Evolutionary conservation across 2,113 vertebrate genomes (phyloP), one percentile per base, ranked within the genome.

Genomic region (Pseudorhombus dupliciocellatus): DNA sequence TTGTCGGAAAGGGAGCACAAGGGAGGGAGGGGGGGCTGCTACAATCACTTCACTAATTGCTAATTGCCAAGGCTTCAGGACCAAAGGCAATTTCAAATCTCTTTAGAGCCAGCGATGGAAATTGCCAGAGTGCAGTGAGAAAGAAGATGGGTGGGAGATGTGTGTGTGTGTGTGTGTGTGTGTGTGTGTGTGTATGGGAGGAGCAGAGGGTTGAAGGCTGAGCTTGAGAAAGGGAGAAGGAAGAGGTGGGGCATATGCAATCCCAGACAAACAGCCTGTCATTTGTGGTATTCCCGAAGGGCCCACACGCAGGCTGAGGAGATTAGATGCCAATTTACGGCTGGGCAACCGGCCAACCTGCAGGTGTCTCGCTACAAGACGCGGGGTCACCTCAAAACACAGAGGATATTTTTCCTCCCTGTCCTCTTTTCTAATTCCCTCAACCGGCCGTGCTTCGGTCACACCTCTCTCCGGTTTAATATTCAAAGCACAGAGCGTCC

Each of bases 201-300:
- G 61, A 11, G 46, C 2, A 40, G 46, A 44, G 37, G 34, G 31
- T 40, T 30, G 80, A 77, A 66, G 60, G 48, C 61, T 64, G 65
- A 64, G 80, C 80, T 70, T 77, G 85, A 83, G 81, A 78, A 80
- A 73, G 37, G 37, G 71, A 80, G 79, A 77, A 26, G 58, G 69
- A 63, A 79, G 78, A 73, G 70, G 87, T 83, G 84, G 79, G 64
- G 64, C 58, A 78, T 87, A 87, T 86, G 92, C 81, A 89, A 92
- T 92, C 85, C 90, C 88, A 87, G 90, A 92, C 89, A 93, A 93
- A 90, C 92, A 91, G 86, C 87, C 88, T 93, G 92, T 91, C 92
- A 85, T 88, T 89, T 81, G 82, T 55, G 63, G 84, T 86, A 85
- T 87, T 90, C 92, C 88, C 84, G 9, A 42, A 69, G 84, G 86